Percentiles rank a stretch among this genome's conserved stretches.
These are phyloP conservation scores for Tetanocera ferruginea DNA, from an alignment of 2,888 invertebrate species.

Conservation along the genomic window DNA sequence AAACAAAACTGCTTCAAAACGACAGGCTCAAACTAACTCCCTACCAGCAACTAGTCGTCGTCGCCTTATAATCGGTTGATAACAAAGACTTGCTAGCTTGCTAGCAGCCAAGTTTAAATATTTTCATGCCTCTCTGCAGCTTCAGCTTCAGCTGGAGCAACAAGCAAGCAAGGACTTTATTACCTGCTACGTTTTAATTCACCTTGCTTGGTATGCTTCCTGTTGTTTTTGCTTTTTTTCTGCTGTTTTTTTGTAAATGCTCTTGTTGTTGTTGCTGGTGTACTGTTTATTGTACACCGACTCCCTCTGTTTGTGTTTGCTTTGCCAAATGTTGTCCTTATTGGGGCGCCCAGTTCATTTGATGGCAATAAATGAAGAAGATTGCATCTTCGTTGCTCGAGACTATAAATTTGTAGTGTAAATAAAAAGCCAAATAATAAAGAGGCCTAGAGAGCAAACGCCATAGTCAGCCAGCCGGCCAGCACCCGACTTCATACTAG, in stretches of 20 bases:
- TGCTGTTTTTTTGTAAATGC: not conserved
- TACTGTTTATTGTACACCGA: not conserved
- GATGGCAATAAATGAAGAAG: conserved; percentile 31
- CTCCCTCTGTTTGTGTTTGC: not conserved
- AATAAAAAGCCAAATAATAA: conserved; percentile 35
- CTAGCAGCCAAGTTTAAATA: not conserved
- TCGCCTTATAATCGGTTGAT: conserved; percentile 1
- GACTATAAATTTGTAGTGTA: conserved; percentile 32
- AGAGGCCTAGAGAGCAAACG: conserved; percentile 9
- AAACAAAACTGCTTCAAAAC: too few species aligned
- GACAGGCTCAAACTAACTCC: not conserved
- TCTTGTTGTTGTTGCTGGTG: conserved; percentile 3
- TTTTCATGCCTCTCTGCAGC: not conserved
- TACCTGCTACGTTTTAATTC: conserved; percentile 27
- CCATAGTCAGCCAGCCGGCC: not conserved
- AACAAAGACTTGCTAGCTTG: conserved; percentile 6
- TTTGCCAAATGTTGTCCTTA: conserved; percentile 17
- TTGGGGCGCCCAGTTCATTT: conserved; percentile 24
- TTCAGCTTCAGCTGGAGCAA: not conserved
- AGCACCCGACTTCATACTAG: not conserved
- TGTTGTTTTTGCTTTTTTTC: not conserved
- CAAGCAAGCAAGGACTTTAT: conserved; percentile 16
- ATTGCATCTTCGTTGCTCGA: not conserved
- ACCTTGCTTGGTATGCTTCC: conserved; percentile 5
- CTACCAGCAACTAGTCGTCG: not conserved